These are phyloP conservation scores for Puntigrus tetrazona DNA, from an alignment of 2,113 vertebrate genomes.

Conservation along the genomic window DNA sequence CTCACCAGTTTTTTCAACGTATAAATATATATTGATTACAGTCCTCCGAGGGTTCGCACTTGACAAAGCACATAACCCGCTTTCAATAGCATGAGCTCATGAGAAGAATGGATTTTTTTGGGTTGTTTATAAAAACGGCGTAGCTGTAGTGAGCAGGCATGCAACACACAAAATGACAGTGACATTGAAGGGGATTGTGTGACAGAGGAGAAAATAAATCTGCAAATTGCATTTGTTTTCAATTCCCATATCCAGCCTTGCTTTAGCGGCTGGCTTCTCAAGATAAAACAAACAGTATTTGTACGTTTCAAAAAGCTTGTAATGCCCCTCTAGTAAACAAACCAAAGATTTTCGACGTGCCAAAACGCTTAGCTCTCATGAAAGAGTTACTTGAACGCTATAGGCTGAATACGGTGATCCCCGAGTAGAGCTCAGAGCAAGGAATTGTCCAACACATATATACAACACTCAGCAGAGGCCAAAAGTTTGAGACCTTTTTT, in stretches of 20 bases:
- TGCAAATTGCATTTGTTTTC: slow-evolving; percentile 52
- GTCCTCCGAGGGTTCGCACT: neutral
- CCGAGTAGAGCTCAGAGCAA: neutral
- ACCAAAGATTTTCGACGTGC: slow-evolving; percentile 16
- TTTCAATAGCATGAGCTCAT: slow-evolving; percentile 8
- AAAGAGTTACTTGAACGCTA: slow-evolving; percentile 19
- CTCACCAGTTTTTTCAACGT: neutral
- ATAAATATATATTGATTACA: slow-evolving; percentile 5
- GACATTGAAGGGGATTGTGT: slow-evolving; percentile 49
- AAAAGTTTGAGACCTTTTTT: neutral
- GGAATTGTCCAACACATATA: neutral
- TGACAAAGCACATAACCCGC: neutral
- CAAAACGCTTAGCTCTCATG: neutral
- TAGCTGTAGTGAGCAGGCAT: neutral
- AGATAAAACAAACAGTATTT: slow-evolving; percentile 54
- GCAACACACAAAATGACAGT: slow-evolving; percentile 15
- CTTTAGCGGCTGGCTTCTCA: slow-evolving; percentile 49
- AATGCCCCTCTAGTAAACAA: slow-evolving; percentile 36
- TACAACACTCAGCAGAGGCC: neutral
- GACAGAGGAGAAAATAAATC: slow-evolving; percentile 48
- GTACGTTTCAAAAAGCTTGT: slow-evolving; percentile 37
- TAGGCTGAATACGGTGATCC: neutral
- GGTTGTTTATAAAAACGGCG: slow-evolving; percentile 17
- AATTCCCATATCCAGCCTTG: slow-evolving; percentile 45
- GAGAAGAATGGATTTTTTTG: slow-evolving; percentile 23